Percentiles rank a stretch among this genome's conserved stretches.
These are phyloP conservation scores for Pseudolaguvia tuberculata DNA, from an alignment of 2,113 vertebrate genomes.

Conservation along the genomic window DNA sequence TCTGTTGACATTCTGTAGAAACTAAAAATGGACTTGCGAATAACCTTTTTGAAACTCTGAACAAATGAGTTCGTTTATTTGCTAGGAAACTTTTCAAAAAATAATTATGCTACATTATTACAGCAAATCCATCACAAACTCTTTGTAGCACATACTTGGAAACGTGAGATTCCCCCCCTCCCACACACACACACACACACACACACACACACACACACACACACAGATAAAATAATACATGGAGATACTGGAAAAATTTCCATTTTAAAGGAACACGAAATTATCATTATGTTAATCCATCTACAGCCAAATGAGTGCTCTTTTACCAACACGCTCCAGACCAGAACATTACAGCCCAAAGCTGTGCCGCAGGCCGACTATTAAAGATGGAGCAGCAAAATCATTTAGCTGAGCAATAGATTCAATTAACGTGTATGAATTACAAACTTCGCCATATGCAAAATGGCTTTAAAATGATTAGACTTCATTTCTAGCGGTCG, in stretches of 20 bases:
- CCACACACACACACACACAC: too few relatives aligned
- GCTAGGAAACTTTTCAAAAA: background rate
- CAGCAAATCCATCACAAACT: constrained; percentile 14
- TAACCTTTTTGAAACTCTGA: background rate
- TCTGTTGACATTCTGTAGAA: background rate
- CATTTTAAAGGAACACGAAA: constrained; percentile 48
- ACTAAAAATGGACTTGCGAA: background rate
- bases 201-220: too few relatives aligned
- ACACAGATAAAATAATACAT: constrained; percentile 28
- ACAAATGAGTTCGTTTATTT: background rate
- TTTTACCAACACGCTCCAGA: constrained; percentile 71
- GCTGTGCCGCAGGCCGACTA: constrained; percentile 63
- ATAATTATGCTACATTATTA: constrained; percentile 2
- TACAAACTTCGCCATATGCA: constrained; percentile 47
- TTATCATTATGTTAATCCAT: constrained; percentile 66
- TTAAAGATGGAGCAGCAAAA: constrained; percentile 70
- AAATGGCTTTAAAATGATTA: constrained; percentile 37
- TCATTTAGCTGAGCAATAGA: constrained; percentile 69
- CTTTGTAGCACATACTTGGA: constrained; percentile 33
- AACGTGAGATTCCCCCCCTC: too few relatives aligned
- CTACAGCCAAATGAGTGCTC: constrained; percentile 68
- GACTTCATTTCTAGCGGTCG: constrained; percentile 39
- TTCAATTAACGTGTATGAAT: constrained; percentile 75
- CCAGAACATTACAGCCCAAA: constrained; percentile 71
- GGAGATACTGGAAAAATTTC: constrained; percentile 41